These are phyloP conservation scores for Dryas iulia DNA, from an alignment of 1,140 invertebrate species.

Conservation along the genomic window DNA sequence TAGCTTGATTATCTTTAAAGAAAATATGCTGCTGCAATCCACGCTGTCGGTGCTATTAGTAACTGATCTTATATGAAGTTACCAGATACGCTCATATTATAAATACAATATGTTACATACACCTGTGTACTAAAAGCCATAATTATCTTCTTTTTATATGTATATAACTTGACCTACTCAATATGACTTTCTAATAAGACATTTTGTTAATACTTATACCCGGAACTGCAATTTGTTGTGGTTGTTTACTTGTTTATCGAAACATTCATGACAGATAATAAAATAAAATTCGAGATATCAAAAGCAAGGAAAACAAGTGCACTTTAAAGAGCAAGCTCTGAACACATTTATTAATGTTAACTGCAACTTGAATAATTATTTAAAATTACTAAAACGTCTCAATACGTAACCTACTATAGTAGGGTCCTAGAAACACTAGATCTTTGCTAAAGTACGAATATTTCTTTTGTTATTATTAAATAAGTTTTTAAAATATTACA, in stretches of 20 bases:
- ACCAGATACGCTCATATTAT: not conserved
- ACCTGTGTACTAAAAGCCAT: not conserved
- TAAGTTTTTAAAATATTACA: too few relatives aligned
- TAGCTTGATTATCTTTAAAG: conserved; percentile 56
- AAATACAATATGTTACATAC: conserved; percentile 11
- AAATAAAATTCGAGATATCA: conserved; percentile 11
- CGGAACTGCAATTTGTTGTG: not conserved
- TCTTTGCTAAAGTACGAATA: too few relatives aligned
- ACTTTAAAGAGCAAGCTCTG: conserved; percentile 17
- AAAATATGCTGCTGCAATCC: conserved; percentile 45
- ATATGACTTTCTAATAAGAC: conserved; percentile 1
- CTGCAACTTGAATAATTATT: not conserved
- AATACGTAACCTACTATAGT: too few relatives aligned
- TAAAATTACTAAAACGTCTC: not conserved
- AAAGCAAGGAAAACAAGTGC: conserved; percentile 19
- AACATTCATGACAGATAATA: not conserved
- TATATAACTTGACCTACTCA: not conserved
- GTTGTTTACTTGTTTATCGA: not conserved
- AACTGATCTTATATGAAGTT: not conserved
- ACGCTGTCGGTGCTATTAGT: conserved; percentile 30
- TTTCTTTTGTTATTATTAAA: too few relatives aligned
- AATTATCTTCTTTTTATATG: not conserved
- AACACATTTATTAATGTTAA: not conserved
- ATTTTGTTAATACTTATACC: not conserved
- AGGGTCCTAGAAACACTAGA: too few relatives aligned